Base-by-base conservation (phyloP, 2,113 vertebrate species). In the Antechinus flavipes region DNA sequence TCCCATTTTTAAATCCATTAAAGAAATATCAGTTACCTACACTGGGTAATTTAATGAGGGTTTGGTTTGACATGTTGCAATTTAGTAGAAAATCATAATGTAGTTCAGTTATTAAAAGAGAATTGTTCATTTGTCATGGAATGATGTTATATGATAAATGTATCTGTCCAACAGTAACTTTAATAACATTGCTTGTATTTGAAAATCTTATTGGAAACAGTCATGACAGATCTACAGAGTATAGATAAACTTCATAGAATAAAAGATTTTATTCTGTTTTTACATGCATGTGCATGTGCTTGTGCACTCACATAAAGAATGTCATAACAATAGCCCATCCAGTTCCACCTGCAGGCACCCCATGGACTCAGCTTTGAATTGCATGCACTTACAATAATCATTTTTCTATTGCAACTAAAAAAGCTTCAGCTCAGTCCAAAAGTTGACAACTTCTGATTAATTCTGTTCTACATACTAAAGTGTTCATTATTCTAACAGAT, bases 41-140 rank as follows among this genome's bases (percentile, higher is more conserved):
- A 84, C n/a, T 42, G 23, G 23, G 26, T 27, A 22, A 50, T 94
- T 95, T 94, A 95, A 90, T 19, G 84, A 10, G 95, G 2, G 0
- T 0, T 91, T 95, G 8, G n/a, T 95, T 97, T 93, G 50, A 92
- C 25, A 95, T 22, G 24, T 92, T 93, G 14, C 50, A 91, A 90
- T 96, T 90, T 11, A 95, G 46, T 89, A 90, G 10, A 52, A 68
- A 96, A 93, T 1, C 0, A 23, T 91, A 96, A 61, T 93, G 47
- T 26, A 90, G 24, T 84, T 91, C 5, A 97, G 54, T 27, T 19
- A 0, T 89, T 47, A 58, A 94, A 89, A 8, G 76, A 6, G 42
- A 2, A 95, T 95, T 95, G 94, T 35, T 93, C 50, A 95, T 25
- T 92, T 96, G 90, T 94, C 10, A 8, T 24, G 46, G 90, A 0